Evolutionary conservation across 2,797 vertebrate genomes (phyloP).

Genomic region (Echeneis naucrates): DNA sequence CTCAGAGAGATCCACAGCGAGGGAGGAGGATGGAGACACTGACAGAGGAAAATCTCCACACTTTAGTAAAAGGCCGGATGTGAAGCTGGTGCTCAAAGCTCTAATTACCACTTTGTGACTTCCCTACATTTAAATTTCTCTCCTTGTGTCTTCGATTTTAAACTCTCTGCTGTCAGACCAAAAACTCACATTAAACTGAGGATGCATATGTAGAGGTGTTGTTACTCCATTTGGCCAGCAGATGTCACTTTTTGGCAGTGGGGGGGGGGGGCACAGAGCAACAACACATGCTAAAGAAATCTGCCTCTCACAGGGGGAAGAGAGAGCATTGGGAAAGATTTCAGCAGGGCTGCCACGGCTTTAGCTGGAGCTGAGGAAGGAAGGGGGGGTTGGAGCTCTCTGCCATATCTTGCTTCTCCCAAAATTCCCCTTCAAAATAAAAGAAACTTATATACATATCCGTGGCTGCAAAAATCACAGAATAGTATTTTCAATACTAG

Average conservation of each 20-base stretch:
- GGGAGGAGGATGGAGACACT: slow-evolving; percentile 49
- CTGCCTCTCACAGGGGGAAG: slow-evolving; percentile 47
- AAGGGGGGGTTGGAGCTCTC: slow-evolving; percentile 1
- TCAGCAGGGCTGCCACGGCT: slow-evolving; percentile 55
- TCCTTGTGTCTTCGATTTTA: background rate
- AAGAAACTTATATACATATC: slow-evolving; percentile 30
- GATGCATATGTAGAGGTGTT: slow-evolving; percentile 46
- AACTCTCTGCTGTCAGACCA: background rate
- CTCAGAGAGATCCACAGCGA: slow-evolving; percentile 55
- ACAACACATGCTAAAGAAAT: slow-evolving; percentile 76
- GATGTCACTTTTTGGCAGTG: slow-evolving; percentile 75
- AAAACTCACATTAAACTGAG: background rate
- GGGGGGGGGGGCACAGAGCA: slow-evolving; percentile 10
- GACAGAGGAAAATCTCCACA: slow-evolving; percentile 11
- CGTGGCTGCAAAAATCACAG: slow-evolving; percentile 17
- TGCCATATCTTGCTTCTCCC: slow-evolving; percentile 26
- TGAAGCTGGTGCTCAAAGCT: background rate
- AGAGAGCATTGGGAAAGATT: slow-evolving; percentile 54
- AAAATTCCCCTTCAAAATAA: slow-evolving; percentile 17
- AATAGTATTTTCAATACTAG: slow-evolving; percentile 6
- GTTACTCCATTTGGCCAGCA: slow-evolving; percentile 71
- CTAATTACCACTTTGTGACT: background rate
- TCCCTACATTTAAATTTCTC: background rate
- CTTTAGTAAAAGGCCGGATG: background rate
- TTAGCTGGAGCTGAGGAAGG: slow-evolving; percentile 10